Conservation (phyloP, 2,797 vertebrate genomes). For the Austrolebias charrua region DNA sequence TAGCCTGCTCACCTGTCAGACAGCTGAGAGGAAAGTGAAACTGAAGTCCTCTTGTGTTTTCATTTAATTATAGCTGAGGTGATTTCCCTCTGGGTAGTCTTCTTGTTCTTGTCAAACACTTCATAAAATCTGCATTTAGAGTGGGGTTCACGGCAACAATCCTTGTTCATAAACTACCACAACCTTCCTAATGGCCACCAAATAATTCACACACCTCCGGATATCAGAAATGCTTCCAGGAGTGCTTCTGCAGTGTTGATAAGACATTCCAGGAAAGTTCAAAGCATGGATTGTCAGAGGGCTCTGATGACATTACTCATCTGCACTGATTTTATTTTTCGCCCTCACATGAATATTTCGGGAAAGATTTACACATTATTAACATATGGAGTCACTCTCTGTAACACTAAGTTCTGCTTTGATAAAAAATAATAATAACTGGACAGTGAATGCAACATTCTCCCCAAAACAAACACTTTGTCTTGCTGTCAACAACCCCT, state of each 20-base stretch:
- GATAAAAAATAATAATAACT: constrained; percentile 54
- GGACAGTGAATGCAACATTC: constrained; percentile 39
- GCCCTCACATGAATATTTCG: constrained; percentile 34
- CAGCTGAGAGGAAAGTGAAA: constrained; percentile 39
- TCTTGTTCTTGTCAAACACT: constrained; percentile 50
- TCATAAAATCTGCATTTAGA: constrained; percentile 77
- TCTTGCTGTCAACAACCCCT: constrained; percentile 32
- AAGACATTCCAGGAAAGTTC: constrained; percentile 45
- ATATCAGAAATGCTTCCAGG: constrained; percentile 28
- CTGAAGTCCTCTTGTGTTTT: constrained; percentile 56
- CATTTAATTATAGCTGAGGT: constrained; percentile 59
- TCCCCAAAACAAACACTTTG: constrained; percentile 37
- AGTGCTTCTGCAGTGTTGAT: constrained; percentile 29
- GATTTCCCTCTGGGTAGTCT: constrained; percentile 50
- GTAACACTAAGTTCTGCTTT: constrained; percentile 33
- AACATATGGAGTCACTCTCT: constrained; percentile 39
- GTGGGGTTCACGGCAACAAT: constrained; percentile 48
- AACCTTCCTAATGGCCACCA: constrained; percentile 51
- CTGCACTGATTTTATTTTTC: constrained; percentile 44
- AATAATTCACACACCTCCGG: constrained; percentile 63
- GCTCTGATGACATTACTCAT: constrained; percentile 21
- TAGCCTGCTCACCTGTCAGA: constrained; percentile 47
- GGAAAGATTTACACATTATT: constrained; percentile 40
- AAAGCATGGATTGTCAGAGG: constrained; percentile 25
- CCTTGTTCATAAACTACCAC: constrained; percentile 30